phyloP scores from a whole-genome alignment of 2,888 invertebrate species.

The Drosophila fungiperda region DNA sequence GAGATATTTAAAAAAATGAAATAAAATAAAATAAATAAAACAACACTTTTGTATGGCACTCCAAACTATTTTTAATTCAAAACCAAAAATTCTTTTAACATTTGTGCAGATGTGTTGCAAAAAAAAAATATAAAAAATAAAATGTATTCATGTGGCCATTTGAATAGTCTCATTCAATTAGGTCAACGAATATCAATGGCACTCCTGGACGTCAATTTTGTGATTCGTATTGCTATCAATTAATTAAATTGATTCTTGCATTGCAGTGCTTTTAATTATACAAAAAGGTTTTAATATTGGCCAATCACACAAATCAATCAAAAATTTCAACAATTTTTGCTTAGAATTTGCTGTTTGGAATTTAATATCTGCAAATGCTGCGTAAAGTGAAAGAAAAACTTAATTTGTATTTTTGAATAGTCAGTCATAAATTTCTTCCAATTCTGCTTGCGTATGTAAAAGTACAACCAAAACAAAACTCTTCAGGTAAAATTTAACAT shows the following conservation, averaged over 20 bases:
- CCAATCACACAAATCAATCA: conserved; percentile 31
- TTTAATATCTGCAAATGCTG: neutral
- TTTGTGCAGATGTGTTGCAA: neutral
- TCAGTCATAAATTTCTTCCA: neutral
- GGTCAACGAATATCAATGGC: conserved; percentile 9
- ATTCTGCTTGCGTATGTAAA: neutral
- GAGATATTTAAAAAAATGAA: neutral
- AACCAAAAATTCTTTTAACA: neutral
- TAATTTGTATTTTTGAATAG: too few species aligned
- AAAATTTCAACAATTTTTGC: conserved; percentile 17
- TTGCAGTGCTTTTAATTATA: conserved; percentile 47
- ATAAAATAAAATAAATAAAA: neutral
- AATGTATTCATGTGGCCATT: neutral
- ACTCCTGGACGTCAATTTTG: conserved; percentile 6
- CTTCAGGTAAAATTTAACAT: neutral
- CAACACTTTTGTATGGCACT: neutral
- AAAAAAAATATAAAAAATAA: neutral
- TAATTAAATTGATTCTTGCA: conserved; percentile 63
- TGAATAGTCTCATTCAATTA: conserved; percentile 4
- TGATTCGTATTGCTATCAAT: conserved; percentile 46
- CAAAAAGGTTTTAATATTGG: conserved; percentile 51
- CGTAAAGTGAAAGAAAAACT: neutral
- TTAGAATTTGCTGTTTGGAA: neutral
- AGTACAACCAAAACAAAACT: neutral
- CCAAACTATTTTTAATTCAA: neutral